phyloP scores from a whole-genome alignment of 2,888 invertebrate species.

The Ormyrus nitidulus region DNA sequence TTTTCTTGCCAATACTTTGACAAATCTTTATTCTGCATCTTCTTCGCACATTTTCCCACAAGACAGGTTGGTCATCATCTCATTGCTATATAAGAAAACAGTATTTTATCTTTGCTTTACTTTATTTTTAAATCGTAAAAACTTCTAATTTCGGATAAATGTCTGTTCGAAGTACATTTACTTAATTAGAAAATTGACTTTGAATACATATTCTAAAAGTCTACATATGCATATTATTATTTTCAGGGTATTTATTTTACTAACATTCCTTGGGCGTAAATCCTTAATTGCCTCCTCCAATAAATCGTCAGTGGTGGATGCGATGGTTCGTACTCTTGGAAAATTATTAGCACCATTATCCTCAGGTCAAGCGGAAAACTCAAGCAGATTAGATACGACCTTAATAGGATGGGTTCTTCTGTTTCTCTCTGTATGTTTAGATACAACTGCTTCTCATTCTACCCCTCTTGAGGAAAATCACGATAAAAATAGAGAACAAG shows the following conservation, averaged over 20 bases:
- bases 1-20: slow-evolving; percentile 89
- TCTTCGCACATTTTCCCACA: slow-evolving; percentile 89
- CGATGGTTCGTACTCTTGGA: slow-evolving; percentile 80
- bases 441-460: slow-evolving; percentile 67
- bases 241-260: slow-evolving; percentile 87
- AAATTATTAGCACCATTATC: slow-evolving; percentile 78
- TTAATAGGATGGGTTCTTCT: slow-evolving; percentile 85
- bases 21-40: slow-evolving; percentile 86
- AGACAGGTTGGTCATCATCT: slow-evolving; percentile 81
- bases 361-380: slow-evolving; percentile 62
- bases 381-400: slow-evolving; percentile 68
- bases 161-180: neutral
- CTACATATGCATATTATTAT: slow-evolving; percentile 14
- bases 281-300: slow-evolving; percentile 76
- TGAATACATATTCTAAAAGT: neutral
- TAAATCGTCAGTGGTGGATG: slow-evolving; percentile 81
- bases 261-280: slow-evolving; percentile 91
- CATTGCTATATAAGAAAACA: too few species aligned
- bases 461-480: slow-evolving; percentile 67
- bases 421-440: slow-evolving; percentile 85
- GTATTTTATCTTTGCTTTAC: too few species aligned
- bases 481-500: slow-evolving; percentile 73
- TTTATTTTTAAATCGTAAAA: too few species aligned
- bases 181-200: neutral
- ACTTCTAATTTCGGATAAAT: too few species aligned